Evolutionary conservation across 2,797 vertebrate species (phyloP), one percentile per base, ranked within the genome.

Genomic region (Alosa sapidissima): DNA sequence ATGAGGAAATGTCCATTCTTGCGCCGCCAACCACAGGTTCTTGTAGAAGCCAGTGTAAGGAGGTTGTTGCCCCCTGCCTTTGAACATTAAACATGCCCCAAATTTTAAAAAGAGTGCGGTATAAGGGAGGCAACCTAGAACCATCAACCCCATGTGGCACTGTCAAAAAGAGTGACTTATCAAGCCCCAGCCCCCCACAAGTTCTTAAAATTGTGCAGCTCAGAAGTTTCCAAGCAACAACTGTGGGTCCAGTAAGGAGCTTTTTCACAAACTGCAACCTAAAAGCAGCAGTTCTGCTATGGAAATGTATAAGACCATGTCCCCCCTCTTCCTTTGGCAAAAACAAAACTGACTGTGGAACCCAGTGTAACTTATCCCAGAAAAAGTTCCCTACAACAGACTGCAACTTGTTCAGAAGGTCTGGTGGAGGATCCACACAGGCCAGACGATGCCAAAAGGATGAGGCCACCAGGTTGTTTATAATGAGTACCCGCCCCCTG

Each of bases 391-490:
- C 49, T 1, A 85, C 7, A 24, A 82, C 1, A 1, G 68, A 16
- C 21, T 86, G 47, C 8, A 68, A n/a, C 19, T 52, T 36, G 10
- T 19, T 1, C n/a, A 51, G 0, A 9, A 83, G 68, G 3, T 78
- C 24, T 45, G 47, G 5, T 0, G 82, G 19, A 7, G 68, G 85
- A 83, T 86, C 54, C 1, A 58, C 55, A 81, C 85, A 84, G 11
- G 24, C 55, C 19, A 82, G 49, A 4, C 81, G n/a, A 24, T 88
- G 85, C 83, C 83, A 86, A 2, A 84, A 48, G 1, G 47, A 49
- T 7, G 86, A 87, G 16, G 86, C 47, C 24, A 81, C 81, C 21
- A 87, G n/a, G 49, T 87, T 84, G 28, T 87, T 88, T 13, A 87
- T 49, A 10, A 84, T 36, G 7, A 87, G 62, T 0, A 49, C 41